Evolutionary conservation across 2,888 invertebrate genomes (phyloP).

Genomic region (Drosophila sordidapex): DNA sequence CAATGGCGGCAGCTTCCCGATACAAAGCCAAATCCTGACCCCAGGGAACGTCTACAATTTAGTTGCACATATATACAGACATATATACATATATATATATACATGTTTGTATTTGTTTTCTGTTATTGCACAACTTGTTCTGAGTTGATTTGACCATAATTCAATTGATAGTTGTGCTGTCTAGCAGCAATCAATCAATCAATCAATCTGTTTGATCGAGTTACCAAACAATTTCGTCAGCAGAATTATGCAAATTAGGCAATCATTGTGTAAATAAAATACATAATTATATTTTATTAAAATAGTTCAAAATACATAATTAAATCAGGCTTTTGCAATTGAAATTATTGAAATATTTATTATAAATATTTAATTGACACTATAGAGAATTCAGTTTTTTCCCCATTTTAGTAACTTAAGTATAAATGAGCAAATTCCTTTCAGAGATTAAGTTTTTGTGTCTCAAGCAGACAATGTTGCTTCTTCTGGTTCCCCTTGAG

Average conservation of each 20-base stretch:
- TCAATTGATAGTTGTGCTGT: conserved; percentile 1
- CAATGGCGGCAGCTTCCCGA: conserved; percentile 25
- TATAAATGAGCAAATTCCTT: background rate
- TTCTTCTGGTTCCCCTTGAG: too few relatives aligned
- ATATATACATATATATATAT: background rate
- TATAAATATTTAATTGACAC: background rate
- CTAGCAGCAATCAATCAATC: background rate
- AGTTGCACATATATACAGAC: conserved; percentile 11
- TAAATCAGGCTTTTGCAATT: background rate
- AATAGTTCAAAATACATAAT: background rate
- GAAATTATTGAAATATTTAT: background rate
- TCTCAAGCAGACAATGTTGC: background rate
- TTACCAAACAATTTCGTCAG: background rate
- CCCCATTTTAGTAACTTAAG: background rate
- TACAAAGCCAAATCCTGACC: conserved; percentile 18
- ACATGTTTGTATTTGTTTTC: background rate
- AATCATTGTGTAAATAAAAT: background rate
- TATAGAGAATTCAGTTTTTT: background rate
- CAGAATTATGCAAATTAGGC: background rate
- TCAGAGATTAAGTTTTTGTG: background rate
- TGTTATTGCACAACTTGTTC: background rate
- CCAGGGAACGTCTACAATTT: conserved; percentile 30
- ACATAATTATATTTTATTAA: background rate
- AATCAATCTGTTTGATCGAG: background rate
- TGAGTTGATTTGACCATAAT: conserved; percentile 22